A percentile compares a stretch with the other conserved stretches of the same genome.
These are phyloP conservation scores for Odocoileus hemionus DNA, from an alignment of 2,113 vertebrate genomes.

Conservation along the genomic window DNA sequence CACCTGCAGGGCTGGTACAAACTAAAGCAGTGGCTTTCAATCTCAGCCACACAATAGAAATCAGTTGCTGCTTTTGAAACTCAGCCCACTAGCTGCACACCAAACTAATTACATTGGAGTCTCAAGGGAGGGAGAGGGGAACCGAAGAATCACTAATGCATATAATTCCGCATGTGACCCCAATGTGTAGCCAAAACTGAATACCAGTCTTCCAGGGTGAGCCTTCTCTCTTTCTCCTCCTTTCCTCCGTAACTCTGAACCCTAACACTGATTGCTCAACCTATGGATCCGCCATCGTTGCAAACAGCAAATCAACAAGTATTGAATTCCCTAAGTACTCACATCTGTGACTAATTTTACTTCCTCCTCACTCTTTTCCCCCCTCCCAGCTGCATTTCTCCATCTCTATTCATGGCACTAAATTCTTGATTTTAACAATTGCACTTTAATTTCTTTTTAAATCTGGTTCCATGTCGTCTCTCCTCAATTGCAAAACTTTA, in stretches of 20 bases:
- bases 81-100: neutral
- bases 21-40: neutral
- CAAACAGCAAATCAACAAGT: slow-evolving; percentile 66
- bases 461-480: slow-evolving; percentile 21
- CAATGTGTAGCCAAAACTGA: neutral
- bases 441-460: slow-evolving; percentile 50
- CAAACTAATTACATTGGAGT: slow-evolving; percentile 9
- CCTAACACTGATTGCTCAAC: slow-evolving; percentile 47
- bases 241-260: neutral
- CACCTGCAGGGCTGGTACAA: neutral
- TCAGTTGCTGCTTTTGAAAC: neutral
- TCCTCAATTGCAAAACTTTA: slow-evolving; percentile 3
- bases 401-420: neutral
- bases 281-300: slow-evolving; percentile 8
- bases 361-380: neutral
- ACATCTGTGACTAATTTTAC: slow-evolving; percentile 63
- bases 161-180: neutral
- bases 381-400: slow-evolving; percentile 48
- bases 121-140: no score
- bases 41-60: neutral
- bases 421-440: slow-evolving; percentile 60
- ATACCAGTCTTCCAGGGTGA: neutral
- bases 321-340: slow-evolving; percentile 65
- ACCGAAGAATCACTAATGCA: neutral
- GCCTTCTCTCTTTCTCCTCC: neutral